Conservation (phyloP, 2,113 vertebrate genomes). For the Panthera leo region DNA sequence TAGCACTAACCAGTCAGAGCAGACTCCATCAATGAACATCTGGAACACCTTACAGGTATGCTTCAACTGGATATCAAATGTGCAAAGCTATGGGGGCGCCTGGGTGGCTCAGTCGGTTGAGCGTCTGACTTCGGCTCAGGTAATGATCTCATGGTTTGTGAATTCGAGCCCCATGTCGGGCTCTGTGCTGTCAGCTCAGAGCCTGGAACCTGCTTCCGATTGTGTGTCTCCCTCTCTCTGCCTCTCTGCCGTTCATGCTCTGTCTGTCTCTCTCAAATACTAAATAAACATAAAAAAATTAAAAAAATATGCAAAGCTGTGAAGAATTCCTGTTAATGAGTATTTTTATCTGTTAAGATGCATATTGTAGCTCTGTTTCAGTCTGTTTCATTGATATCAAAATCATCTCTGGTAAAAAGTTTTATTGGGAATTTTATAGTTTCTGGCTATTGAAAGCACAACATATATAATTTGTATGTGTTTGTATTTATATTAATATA, state of each 20-base stretch:
- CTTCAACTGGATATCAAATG: background rate
- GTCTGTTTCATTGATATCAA: background rate
- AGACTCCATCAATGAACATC: background rate
- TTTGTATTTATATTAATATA: background rate
- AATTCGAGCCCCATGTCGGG: too few relatives aligned
- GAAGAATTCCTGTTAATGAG: background rate
- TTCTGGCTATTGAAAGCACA: background rate
- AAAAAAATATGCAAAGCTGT: background rate
- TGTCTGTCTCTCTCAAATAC: too few relatives aligned
- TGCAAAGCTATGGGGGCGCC: background rate
- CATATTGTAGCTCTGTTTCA: background rate
- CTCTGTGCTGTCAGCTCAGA: too few relatives aligned
- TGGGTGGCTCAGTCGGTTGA: too few relatives aligned
- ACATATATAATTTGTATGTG: background rate
- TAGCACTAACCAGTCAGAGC: background rate
- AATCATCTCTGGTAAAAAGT: background rate
- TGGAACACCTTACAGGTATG: background rate
- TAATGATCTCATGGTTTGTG: too few relatives aligned
- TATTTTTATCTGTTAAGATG: background rate
- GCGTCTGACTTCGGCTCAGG: too few relatives aligned
- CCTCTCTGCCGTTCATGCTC: too few relatives aligned
- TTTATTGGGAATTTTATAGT: background rate
- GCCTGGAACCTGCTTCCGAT: too few relatives aligned
- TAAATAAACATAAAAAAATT: too few relatives aligned
- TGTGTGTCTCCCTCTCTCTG: too few relatives aligned